Percentiles rank a stretch among this genome's conserved stretches.
Evolutionary conservation across 2,113 vertebrate genomes (phyloP).

Genomic region (Ochotona curzoniae): DNA sequence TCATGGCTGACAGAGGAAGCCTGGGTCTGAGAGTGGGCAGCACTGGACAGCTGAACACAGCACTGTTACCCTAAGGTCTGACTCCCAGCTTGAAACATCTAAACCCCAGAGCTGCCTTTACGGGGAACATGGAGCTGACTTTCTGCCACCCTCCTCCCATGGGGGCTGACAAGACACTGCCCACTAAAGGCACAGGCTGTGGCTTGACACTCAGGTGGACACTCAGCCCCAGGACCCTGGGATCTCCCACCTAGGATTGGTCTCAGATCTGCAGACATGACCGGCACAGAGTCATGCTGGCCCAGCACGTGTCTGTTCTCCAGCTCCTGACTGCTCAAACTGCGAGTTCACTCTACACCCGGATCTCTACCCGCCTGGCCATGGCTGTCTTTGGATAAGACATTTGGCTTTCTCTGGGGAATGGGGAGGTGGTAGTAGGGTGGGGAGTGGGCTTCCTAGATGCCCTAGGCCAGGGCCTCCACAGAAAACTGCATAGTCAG

Average conservation of each 20-base stretch:
- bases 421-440: rapidly evolving
- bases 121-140: neutral
- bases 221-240: too few relatives aligned
- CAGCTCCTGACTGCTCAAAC: too few relatives aligned
- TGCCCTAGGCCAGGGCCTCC: neutral
- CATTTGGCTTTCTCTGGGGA: neutral
- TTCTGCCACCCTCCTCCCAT: neutral
- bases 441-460: neutral
- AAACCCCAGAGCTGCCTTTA: neutral
- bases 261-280: too few relatives aligned
- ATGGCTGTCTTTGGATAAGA: neutral
- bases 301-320: neutral
- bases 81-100: neutral
- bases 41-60: neutral
- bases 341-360: too few relatives aligned
- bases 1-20: neutral
- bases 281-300: too few relatives aligned
- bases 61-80: neutral
- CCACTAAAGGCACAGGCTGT: neutral
- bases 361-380: neutral
- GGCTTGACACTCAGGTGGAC: neutral
- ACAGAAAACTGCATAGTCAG: rapidly evolving
- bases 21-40: neutral
- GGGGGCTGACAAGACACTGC: neutral
- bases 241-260: too few relatives aligned